Evolutionary conservation across 1,140 invertebrate species (phyloP).

Genomic region (Lepidurus apus): DNA sequence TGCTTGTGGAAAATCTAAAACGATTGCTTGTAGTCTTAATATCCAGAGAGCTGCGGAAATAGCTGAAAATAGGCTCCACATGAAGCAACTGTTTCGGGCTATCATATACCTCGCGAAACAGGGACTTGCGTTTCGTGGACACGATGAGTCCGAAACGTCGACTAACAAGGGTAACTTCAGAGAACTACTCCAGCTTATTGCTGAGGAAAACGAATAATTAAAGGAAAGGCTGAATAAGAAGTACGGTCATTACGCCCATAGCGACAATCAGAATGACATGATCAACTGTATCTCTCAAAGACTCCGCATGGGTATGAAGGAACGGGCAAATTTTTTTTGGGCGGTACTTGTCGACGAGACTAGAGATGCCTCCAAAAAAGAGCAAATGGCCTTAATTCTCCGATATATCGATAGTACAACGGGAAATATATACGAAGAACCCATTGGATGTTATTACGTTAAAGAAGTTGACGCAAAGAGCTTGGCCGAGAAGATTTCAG

Average conservation of each 20-base stretch:
- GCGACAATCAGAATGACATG: conserved; percentile 36
- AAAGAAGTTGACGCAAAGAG: conserved; percentile 33
- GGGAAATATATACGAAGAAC: conserved; percentile 32
- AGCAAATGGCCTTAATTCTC: conserved; percentile 32
- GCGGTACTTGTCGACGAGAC: conserved; percentile 35
- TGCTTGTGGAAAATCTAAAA: not conserved
- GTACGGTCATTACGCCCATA: conserved; percentile 30
- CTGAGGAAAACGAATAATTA: conserved; percentile 24
- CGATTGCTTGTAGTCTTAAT: conserved; percentile 9
- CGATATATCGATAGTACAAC: conserved; percentile 29
- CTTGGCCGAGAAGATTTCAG: conserved; percentile 25
- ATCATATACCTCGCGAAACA: conserved; percentile 38
- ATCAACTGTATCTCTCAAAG: conserved; percentile 30
- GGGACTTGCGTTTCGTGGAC: conserved; percentile 42
- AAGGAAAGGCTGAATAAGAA: conserved; percentile 25
- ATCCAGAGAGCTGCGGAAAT: not conserved
- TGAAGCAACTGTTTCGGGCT: not conserved
- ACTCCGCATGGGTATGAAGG: conserved; percentile 30
- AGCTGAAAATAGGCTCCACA: conserved; percentile 24
- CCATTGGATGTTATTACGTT: conserved; percentile 34
- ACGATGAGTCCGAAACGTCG: conserved; percentile 38
- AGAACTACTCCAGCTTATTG: conserved; percentile 38
- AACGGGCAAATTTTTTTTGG: conserved; percentile 30
- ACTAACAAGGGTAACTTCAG: conserved; percentile 41
- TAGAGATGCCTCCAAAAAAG: conserved; percentile 33